Conservation (phyloP, 2,113 vertebrate species). For the Peromyscus californicus region DNA sequence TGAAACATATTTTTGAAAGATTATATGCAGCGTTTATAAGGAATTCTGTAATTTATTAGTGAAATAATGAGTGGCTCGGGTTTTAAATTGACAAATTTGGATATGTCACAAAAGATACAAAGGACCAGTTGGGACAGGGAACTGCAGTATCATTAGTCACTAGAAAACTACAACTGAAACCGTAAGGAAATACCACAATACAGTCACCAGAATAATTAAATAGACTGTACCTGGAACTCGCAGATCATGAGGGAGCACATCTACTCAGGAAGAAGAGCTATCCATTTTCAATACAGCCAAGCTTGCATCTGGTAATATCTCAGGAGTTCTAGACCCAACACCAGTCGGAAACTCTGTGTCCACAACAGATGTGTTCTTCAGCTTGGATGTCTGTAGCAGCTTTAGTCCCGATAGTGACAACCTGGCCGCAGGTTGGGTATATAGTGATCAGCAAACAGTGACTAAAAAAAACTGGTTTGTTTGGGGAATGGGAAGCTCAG, state of each 20-base stretch:
- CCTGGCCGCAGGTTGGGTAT: background rate
- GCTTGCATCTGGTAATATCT: background rate
- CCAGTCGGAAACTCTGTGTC: background rate
- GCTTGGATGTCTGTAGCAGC: background rate
- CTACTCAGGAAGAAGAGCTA: background rate
- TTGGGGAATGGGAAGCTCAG: background rate
- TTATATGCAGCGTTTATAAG: background rate
- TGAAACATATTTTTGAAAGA: background rate
- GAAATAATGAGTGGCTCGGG: background rate
- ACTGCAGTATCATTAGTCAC: background rate
- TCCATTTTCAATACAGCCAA: background rate
- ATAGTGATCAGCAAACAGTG: background rate
- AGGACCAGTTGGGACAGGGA: background rate
- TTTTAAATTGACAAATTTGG: constrained; percentile 7
- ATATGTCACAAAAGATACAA: constrained; percentile 20
- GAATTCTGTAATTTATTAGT: background rate
- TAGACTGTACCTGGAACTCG: background rate
- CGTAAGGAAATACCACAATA: background rate
- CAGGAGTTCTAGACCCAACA: background rate
- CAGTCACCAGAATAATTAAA: background rate
- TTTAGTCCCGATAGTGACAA: background rate
- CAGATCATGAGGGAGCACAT: background rate
- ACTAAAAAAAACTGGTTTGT: constrained; percentile 3
- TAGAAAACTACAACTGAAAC: background rate
- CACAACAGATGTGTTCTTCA: background rate